Percentiles rank a stretch among this genome's conserved stretches.
phyloP scores from a whole-genome alignment of 1,140 invertebrate species.

The Drosophila sp. region DNA sequence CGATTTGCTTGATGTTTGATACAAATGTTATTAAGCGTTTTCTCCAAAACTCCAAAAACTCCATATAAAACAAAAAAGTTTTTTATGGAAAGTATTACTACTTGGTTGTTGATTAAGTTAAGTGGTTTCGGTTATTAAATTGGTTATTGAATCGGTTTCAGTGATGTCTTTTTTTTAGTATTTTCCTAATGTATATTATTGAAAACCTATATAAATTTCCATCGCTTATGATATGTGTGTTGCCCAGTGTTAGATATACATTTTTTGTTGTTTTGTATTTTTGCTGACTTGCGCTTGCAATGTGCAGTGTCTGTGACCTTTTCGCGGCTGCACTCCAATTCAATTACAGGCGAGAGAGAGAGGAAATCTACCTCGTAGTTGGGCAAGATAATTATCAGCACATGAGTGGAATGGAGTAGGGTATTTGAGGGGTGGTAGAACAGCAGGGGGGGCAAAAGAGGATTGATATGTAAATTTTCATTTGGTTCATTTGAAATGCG shows the following conservation, averaged over 20 bases:
- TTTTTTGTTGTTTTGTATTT: slow-evolving; percentile 1
- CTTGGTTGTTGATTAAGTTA: too few relatives aligned
- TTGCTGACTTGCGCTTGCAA: slow-evolving; percentile 39
- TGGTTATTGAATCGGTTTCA: too few relatives aligned
- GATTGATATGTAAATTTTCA: slow-evolving; percentile 74
- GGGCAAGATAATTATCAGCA: slow-evolving; percentile 68
- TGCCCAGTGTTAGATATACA: slow-evolving; percentile 35
- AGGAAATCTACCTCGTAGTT: slow-evolving; percentile 24
- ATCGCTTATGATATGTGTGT: slow-evolving; percentile 3
- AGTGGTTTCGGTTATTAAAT: too few relatives aligned
- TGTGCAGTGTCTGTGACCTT: slow-evolving; percentile 75
- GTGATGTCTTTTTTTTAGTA: too few relatives aligned
- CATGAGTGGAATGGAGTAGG: slow-evolving; percentile 51
- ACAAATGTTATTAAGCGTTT: too few relatives aligned
- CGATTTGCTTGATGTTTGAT: too few relatives aligned
- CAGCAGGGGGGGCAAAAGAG: not conserved
- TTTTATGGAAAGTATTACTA: too few relatives aligned
- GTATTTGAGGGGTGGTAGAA: slow-evolving; percentile 31
- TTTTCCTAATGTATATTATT: not conserved
- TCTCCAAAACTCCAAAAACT: too few relatives aligned
- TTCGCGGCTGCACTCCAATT: slow-evolving; percentile 70
- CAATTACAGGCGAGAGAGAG: slow-evolving; percentile 53
- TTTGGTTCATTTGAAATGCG: slow-evolving; percentile 67
- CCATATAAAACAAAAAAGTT: too few relatives aligned
- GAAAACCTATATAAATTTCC: too few relatives aligned